Evolutionary conservation across 2,888 invertebrate species (phyloP).

Genomic region (Ramazzottius varieornatus): DNA sequence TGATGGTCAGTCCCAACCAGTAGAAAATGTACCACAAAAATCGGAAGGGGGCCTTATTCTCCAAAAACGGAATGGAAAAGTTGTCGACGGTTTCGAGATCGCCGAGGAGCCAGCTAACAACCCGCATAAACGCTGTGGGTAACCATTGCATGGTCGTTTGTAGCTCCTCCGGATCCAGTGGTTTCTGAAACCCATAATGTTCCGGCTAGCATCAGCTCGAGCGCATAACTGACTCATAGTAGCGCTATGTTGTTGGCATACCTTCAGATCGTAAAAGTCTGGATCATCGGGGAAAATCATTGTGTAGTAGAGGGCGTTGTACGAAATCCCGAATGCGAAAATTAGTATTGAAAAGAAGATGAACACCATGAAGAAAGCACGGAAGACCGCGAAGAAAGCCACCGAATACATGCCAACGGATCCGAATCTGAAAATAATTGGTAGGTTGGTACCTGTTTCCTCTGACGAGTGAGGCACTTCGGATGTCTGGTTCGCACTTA

Average conservation of each 20-base stretch:
- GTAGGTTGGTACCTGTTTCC: too few species aligned
- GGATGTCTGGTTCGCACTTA: not conserved
- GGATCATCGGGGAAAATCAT: not conserved
- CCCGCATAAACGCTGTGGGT: not conserved
- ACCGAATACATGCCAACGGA: not conserved
- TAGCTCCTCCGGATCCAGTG: too few species aligned
- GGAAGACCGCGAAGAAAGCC: not conserved
- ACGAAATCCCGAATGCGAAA: not conserved
- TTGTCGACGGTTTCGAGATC: not conserved
- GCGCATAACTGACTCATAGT: too few species aligned
- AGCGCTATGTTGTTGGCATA: too few species aligned
- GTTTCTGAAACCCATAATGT: too few species aligned
- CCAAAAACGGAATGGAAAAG: not conserved
- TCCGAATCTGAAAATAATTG: slow-evolving; percentile 4
- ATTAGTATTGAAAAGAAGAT: not conserved
- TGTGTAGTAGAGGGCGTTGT: not conserved
- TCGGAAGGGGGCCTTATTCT: not conserved
- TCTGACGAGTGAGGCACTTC: too few species aligned
- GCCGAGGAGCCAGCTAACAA: not conserved
- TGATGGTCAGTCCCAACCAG: not conserved
- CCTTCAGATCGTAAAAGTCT: not conserved
- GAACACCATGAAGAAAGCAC: not conserved
- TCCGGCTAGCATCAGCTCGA: too few species aligned
- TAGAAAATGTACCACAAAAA: not conserved
- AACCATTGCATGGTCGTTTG: not conserved